Evolutionary conservation across 2,113 vertebrate species (phyloP), one percentile per base, ranked within the genome.

Genomic region (Sialia sialis): DNA sequence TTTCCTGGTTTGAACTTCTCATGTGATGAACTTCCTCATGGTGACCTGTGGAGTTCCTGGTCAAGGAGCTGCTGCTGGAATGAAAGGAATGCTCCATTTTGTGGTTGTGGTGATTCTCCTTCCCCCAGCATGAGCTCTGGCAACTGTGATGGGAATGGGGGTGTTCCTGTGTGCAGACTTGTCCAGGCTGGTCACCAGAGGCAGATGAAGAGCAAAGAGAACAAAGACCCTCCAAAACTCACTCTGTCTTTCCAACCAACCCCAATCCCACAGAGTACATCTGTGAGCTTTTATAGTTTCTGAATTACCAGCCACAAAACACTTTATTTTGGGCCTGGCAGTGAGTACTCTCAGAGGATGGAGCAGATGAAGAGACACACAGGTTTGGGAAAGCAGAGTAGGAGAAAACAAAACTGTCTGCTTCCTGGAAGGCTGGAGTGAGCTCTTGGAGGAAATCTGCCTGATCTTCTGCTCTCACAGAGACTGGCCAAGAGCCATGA

Each of bases 211-310:
- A 84, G 19, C n/a, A 46, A 52, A 62, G 32, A 91, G 59, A 77
- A 26, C 36, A 46, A 66, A 81, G 38, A 25, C 13, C 30, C 54
- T 69, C 62, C 46, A 67, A 79, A 96, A 34, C 9, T 67, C 2
- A 0, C 16, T 78, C 19, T 68, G 2, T 13, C 16, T 64, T 68
- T 64, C 44, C 58, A 73, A 4, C 19, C 48, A 63, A 43, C 44
- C 4, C 20, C 26, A 72, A 4, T 22, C 30, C 18, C 16, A 39
- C 10, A 13, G 22, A 32, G 39, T 5, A 15, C 0, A 0, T 22
- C 20, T 11, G 10, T 18, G n/a, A 55, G 20, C 30, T 82, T 75
- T 60, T 30, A 5, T 1, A 27, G 23, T 10, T 80, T 52, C 51
- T 64, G 43, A 51, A 34, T 80, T 36, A 51, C 10, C 66, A 56